Percentiles rank a stretch among this genome's conserved stretches.
Conservation (phyloP, 2,113 vertebrate species). For the Geococcyx californianus region DNA sequence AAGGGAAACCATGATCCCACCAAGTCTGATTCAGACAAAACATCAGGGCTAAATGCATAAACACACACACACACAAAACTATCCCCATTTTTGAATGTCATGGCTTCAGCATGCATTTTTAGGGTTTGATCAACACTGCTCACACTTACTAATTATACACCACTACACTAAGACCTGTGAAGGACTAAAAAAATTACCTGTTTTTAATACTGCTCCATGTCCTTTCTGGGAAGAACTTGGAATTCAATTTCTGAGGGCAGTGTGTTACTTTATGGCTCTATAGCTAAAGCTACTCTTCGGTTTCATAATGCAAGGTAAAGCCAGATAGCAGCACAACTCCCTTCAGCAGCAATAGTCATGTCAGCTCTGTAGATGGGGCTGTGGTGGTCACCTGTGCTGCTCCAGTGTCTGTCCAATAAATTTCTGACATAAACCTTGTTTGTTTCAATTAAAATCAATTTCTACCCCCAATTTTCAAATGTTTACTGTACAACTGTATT, state of each 20-base stretch:
- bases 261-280: background rate
- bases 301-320: background rate
- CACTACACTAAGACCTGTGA: background rate
- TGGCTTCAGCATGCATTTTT: background rate
- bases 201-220: background rate
- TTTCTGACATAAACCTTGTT: background rate
- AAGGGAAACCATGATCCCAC: constrained; percentile 1
- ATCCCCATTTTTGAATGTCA: background rate
- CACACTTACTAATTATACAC: background rate
- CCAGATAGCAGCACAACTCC: background rate
- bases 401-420: background rate
- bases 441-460: background rate
- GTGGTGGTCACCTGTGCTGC: background rate
- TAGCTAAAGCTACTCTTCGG: background rate
- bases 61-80: background rate
- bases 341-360: background rate
- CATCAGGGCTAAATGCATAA: background rate
- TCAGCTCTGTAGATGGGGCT: background rate
- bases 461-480: background rate
- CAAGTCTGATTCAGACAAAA: background rate
- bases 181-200: background rate
- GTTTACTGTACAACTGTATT: background rate
- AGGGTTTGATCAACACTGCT: background rate
- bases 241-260: background rate
- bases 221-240: background rate